Percentiles rank a stretch among this genome's conserved stretches.
Evolutionary conservation across 2,888 invertebrate species (phyloP).

Genomic region (Apamea anceps): DNA sequence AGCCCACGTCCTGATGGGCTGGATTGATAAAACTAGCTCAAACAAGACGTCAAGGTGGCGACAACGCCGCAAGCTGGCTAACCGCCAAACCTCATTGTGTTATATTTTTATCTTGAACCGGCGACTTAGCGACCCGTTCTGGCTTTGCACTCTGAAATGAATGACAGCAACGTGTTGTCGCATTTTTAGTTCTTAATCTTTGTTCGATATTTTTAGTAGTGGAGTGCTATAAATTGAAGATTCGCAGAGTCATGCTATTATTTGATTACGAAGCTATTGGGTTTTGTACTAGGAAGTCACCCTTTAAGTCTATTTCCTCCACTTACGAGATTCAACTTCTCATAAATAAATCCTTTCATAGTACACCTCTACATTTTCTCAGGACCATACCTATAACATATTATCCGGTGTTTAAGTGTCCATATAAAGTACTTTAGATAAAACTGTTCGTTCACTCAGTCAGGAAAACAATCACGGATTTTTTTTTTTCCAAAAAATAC

Average conservation of each 20-base stretch:
- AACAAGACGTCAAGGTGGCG: conserved; percentile 62
- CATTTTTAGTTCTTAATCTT: conserved; percentile 5
- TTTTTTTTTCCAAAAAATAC: not conserved
- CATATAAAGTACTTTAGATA: not conserved
- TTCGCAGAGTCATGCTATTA: not conserved
- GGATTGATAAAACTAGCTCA: conserved; percentile 71
- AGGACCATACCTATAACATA: not conserved
- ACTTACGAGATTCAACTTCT: not conserved
- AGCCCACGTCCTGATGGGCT: conserved; percentile 63
- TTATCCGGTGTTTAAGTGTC: not conserved
- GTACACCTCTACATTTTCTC: not conserved
- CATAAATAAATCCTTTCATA: not conserved
- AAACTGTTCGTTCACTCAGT: not conserved
- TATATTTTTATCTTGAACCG: conserved; percentile 61
- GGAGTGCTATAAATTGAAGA: not conserved
- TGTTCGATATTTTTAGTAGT: conserved; percentile 13
- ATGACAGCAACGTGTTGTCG: conserved; percentile 16
- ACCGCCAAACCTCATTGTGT: conserved; percentile 60
- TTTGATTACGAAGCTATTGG: not conserved
- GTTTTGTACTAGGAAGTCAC: not conserved
- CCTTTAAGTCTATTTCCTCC: not conserved
- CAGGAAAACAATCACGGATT: not conserved
- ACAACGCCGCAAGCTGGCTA: conserved; percentile 57
- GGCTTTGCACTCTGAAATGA: conserved; percentile 44
- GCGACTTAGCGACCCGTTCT: conserved; percentile 13